Evolutionary conservation across 53 echinoderm and acorn worm genomes (phyloP).

Genomic region (Paelopatides confundens): DNA sequence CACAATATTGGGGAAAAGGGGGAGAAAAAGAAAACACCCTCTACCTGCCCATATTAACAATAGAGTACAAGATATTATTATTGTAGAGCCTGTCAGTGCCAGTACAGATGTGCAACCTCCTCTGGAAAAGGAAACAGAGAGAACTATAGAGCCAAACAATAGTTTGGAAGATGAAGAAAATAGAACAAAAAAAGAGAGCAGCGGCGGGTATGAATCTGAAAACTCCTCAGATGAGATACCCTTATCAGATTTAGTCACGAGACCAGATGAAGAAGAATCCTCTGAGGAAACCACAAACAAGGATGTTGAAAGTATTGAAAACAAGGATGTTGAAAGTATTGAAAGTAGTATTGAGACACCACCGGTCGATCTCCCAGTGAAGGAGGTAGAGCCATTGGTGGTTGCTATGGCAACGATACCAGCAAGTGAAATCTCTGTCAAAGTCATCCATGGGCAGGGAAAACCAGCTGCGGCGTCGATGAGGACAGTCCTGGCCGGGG

Average conservation of each 20-base stretch:
- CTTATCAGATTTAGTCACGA: constrained; percentile 18
- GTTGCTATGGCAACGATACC: neutral
- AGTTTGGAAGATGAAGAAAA: neutral
- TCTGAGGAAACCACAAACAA: constrained; percentile 50
- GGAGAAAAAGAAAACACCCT: constrained; percentile 39
- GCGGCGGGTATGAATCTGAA: constrained; percentile 41
- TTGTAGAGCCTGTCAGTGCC: neutral
- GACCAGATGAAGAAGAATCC: neutral
- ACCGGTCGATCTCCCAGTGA: neutral
- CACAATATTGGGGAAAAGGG: constrained; percentile 10
- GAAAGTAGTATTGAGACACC: neutral
- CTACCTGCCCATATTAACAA: constrained; percentile 23
- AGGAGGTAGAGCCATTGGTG: neutral
- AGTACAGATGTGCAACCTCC: neutral
- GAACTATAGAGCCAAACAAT: neutral
- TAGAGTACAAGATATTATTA: neutral
- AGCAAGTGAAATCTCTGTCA: neutral
- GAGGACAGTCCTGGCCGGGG: constrained; percentile 23
- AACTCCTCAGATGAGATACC: constrained; percentile 42
- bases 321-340: too few relatives aligned
- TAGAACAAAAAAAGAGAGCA: neutral
- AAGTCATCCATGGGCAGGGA: constrained; percentile 33
- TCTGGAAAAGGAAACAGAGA: neutral
- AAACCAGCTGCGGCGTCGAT: constrained; percentile 39
- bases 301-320: neutral